Conservation (phyloP, 1,140 invertebrate species). For the Lepidurus apus region DNA sequence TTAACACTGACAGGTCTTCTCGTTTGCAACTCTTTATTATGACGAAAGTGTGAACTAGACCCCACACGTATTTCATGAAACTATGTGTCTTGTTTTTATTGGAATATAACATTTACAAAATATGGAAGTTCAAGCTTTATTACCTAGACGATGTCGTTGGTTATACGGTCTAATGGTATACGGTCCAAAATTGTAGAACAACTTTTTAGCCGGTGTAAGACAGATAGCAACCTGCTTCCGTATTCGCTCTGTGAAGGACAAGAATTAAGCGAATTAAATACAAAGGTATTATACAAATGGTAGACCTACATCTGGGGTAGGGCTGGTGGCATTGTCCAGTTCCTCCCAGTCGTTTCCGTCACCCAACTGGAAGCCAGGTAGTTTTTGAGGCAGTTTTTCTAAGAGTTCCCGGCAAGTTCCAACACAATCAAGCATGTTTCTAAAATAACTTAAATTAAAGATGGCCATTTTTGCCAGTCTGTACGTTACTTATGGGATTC, state of each 20-base stretch:
- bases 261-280: not conserved
- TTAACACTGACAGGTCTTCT: not conserved
- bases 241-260: not conserved
- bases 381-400: not conserved
- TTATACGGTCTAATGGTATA: not conserved
- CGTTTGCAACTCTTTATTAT: not conserved
- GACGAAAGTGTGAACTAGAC: not conserved
- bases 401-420: not conserved
- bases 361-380: not conserved
- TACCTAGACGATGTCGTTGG: not conserved
- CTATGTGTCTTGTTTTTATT: not conserved
- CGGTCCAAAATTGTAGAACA: not conserved
- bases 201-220: not conserved
- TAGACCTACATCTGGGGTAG: not conserved
- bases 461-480: not conserved
- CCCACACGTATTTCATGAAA: constrained; percentile 9
- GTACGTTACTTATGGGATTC: not conserved
- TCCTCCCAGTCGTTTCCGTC: not conserved
- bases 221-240: not conserved
- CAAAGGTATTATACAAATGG: not conserved
- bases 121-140: not conserved
- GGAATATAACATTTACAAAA: constrained; percentile 22
- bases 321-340: not conserved
- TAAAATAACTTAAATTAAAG: not conserved
- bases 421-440: not conserved